These are phyloP conservation scores for Lepidocyrtoides sp. DNA, from an alignment of 2,888 invertebrate genomes.

Conservation along the genomic window DNA sequence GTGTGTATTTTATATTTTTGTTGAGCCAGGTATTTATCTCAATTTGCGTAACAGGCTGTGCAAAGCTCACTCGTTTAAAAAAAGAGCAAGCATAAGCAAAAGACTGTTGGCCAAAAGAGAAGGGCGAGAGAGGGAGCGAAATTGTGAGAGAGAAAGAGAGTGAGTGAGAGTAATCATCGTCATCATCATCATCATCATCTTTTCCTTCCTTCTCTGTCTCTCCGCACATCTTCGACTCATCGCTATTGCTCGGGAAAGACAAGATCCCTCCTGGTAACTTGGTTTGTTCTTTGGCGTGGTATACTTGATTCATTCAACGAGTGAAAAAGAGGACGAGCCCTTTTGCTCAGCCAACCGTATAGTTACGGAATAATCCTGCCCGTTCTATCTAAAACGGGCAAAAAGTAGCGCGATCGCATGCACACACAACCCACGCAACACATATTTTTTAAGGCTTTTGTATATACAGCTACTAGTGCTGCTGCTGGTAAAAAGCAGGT, in stretches of 20 bases:
- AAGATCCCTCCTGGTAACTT: conserved; percentile 77
- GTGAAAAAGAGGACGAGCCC: conserved; percentile 78
- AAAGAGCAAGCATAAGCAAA: conserved; percentile 42
- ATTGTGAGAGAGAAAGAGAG: conserved; percentile 13
- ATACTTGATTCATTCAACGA: conserved; percentile 68
- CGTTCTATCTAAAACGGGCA: conserved; percentile 55
- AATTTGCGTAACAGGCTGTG: conserved; percentile 72
- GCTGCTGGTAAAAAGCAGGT: conserved; percentile 27
- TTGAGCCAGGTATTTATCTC: conserved; percentile 76
- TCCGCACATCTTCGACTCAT: conserved; percentile 78
- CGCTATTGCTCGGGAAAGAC: conserved; percentile 77
- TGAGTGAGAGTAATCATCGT: conserved; percentile 48
- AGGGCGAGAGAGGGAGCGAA: neutral
- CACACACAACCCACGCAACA: too few relatives aligned
- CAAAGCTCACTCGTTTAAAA: conserved; percentile 48
- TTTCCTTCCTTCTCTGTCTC: conserved; percentile 53
- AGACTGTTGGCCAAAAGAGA: conserved; percentile 13
- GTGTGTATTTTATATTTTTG: neutral
- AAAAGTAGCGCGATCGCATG: conserved; percentile 4
- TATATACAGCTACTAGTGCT: neutral
- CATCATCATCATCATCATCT: conserved; percentile 51
- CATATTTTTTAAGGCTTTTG: too few relatives aligned
- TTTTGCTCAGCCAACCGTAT: conserved; percentile 75
- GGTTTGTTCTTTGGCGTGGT: conserved; percentile 37
- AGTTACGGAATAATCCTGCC: conserved; percentile 74